Evolutionary conservation across 2,888 invertebrate species (phyloP).

Genomic region (Apotomis betuletana): DNA sequence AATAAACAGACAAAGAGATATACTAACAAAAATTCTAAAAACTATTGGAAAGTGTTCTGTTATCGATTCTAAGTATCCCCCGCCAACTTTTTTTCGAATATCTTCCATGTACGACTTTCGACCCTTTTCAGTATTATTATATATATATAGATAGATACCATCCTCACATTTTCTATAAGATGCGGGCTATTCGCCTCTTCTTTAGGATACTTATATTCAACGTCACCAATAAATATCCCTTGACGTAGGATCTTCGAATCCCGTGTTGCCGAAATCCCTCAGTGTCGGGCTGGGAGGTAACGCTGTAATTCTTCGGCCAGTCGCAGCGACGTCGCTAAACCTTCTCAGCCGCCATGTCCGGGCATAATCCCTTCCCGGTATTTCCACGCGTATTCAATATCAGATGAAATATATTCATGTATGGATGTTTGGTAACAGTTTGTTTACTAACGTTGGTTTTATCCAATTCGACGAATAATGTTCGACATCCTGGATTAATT

Average conservation of each 20-base stretch:
- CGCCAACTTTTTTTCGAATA: too few relatives aligned
- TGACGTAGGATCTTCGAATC: slow-evolving; percentile 49
- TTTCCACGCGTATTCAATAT: slow-evolving; percentile 2
- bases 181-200: slow-evolving; percentile 15
- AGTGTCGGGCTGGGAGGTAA: slow-evolving; percentile 50
- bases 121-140: too few relatives aligned
- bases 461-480: not conserved
- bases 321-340: slow-evolving; percentile 47
- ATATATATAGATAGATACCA: slow-evolving; percentile 6
- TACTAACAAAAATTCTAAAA: too few relatives aligned
- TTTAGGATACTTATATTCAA: slow-evolving; percentile 21
- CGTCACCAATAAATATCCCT: slow-evolving; percentile 16
- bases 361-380: slow-evolving; percentile 43
- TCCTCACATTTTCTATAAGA: slow-evolving; percentile 26
- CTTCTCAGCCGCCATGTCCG: slow-evolving; percentile 41
- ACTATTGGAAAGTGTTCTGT: too few relatives aligned
- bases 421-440: not conserved
- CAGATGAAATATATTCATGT: not conserved
- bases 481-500: not conserved
- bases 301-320: slow-evolving; percentile 53
- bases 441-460: not conserved
- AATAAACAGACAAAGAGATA: too few relatives aligned
- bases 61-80: too few relatives aligned
- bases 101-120: too few relatives aligned
- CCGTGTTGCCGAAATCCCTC: slow-evolving; percentile 50